A percentile compares a stretch with the other conserved stretches of the same genome.
Evolutionary conservation across 2,113 vertebrate species (phyloP).

Genomic region (Cricetomys ansorgei): DNA sequence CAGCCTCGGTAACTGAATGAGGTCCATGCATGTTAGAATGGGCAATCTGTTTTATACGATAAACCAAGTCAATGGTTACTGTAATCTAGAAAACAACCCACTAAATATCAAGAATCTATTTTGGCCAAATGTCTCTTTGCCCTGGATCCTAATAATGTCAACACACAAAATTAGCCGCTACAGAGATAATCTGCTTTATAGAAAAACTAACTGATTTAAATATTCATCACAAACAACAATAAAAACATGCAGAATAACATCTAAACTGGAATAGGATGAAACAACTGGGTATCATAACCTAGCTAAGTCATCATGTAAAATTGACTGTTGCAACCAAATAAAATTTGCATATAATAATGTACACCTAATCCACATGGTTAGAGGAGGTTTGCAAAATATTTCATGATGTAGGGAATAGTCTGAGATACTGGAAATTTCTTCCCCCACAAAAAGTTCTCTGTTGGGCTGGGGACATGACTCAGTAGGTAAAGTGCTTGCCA

Average conservation of each 20-base stretch:
- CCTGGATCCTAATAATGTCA: not conserved
- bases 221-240: not conserved
- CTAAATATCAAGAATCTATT: not conserved
- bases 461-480: not conserved
- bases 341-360: not conserved
- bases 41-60: not conserved
- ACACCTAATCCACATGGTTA: not conserved
- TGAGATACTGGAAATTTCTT: not conserved
- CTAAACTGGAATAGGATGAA: not conserved
- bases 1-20: not conserved
- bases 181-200: not conserved
- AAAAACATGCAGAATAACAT: not conserved
- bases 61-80: not conserved
- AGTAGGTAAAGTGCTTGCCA: not conserved
- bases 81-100: not conserved
- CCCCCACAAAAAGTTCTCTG: not conserved
- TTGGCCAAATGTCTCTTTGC: not conserved
- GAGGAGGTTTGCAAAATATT: conserved; percentile 16
- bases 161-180: not conserved
- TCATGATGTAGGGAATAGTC: not conserved
- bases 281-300: not conserved
- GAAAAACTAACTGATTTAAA: not conserved
- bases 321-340: not conserved
- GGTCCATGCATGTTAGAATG: not conserved
- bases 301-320: not conserved